Percentiles rank a stretch among this genome's conserved stretches.
Evolutionary conservation across 2,113 vertebrate genomes (phyloP).

Genomic region (Apeltes quadracus): DNA sequence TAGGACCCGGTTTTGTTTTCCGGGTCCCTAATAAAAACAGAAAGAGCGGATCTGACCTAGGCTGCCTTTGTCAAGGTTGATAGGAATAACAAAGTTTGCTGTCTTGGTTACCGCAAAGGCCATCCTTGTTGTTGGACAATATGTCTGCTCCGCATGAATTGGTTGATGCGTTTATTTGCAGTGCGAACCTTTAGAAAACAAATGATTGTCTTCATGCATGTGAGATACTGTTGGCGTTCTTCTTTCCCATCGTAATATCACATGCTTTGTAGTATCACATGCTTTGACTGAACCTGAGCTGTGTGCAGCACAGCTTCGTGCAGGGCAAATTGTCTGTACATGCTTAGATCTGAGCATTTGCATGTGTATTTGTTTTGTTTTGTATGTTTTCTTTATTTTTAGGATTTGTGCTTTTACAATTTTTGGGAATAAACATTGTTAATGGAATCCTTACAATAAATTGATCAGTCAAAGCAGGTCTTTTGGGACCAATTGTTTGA

Average conservation of each 20-base stretch:
- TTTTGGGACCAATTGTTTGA: no score
- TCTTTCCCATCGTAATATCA: conserved; percentile 20
- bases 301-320: conserved; percentile 5
- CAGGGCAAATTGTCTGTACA: background rate
- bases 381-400: background rate
- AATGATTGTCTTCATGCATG: conserved; percentile 15
- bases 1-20: no score
- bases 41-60: background rate
- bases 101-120: background rate
- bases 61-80: background rate
- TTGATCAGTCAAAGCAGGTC: no score
- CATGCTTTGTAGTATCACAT: no score
- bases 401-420: background rate
- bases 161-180: background rate
- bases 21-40: no score
- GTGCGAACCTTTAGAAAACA: no score
- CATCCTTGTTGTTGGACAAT: background rate
- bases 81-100: background rate
- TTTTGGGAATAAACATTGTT: background rate
- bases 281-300: conserved; percentile 8
- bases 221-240: conserved; percentile 2
- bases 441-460: no score
- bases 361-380: background rate
- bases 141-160: background rate
- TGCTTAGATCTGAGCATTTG: background rate